Evolutionary conservation across 1,140 invertebrate genomes (phyloP).

Genomic region (Lordiphosa collinella): DNA sequence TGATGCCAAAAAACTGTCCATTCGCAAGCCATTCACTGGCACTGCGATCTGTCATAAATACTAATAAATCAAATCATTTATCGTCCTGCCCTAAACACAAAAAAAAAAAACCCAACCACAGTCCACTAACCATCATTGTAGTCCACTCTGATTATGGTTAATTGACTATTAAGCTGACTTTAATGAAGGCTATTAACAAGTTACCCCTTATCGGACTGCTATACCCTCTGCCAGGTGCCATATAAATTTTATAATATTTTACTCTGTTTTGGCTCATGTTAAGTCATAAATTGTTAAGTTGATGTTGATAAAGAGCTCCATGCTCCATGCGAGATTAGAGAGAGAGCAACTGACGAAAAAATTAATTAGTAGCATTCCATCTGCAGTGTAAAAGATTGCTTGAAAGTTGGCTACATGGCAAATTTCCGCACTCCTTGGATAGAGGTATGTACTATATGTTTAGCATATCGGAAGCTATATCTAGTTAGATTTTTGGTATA

Average conservation of each 20-base stretch:
- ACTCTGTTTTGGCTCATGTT: slow-evolving; percentile 24
- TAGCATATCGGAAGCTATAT: too few relatives aligned
- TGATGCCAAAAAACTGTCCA: slow-evolving; percentile 9
- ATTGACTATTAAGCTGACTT: slow-evolving; percentile 59
- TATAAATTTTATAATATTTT: slow-evolving; percentile 45
- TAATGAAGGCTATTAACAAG: slow-evolving; percentile 47
- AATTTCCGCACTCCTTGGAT: too few relatives aligned
- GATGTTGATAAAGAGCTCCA: slow-evolving; percentile 51
- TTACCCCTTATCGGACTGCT: slow-evolving; percentile 39
- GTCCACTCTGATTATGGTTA: slow-evolving; percentile 44
- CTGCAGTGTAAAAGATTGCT: too few relatives aligned
- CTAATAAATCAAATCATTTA: slow-evolving; percentile 60
- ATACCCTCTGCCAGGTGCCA: slow-evolving; percentile 16
- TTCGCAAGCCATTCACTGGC: slow-evolving; percentile 1
- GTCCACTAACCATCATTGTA: slow-evolving; percentile 3
- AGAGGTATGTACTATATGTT: too few relatives aligned
- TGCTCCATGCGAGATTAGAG: slow-evolving; percentile 2
- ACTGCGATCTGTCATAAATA: not conserved
- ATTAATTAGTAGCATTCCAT: slow-evolving; percentile 6
- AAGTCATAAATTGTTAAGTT: slow-evolving; percentile 53
- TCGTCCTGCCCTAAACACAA: slow-evolving; percentile 9
- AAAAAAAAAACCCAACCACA: slow-evolving; percentile 10
- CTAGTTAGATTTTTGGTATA: too few relatives aligned
- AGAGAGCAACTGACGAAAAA: slow-evolving; percentile 2
- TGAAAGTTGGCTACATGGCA: too few relatives aligned